Conservation (phyloP, 2,113 vertebrate genomes). For the Apteryx owenii region DNA sequence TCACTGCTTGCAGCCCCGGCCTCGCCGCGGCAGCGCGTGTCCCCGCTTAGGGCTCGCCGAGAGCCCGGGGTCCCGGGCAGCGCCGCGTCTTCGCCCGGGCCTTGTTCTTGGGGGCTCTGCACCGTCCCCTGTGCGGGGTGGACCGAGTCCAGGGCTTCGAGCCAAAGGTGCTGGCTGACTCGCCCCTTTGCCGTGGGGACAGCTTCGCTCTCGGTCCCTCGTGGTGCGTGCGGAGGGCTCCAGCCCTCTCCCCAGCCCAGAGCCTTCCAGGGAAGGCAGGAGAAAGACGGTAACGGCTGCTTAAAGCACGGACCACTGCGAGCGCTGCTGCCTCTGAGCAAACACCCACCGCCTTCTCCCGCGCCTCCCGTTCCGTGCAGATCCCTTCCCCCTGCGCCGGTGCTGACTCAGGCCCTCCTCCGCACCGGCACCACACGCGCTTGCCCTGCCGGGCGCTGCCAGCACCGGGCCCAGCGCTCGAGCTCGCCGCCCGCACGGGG, state of each 20-base stretch:
- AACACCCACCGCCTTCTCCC: background rate
- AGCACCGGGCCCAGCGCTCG: background rate
- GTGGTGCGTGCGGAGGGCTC: background rate
- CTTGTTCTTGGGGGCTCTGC: too few relatives aligned
- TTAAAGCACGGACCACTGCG: background rate
- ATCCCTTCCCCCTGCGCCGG: background rate
- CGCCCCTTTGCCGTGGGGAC: background rate
- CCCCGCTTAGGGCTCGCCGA: too few relatives aligned
- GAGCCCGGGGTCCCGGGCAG: too few relatives aligned
- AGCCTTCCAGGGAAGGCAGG: background rate
- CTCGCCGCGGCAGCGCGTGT: too few relatives aligned
- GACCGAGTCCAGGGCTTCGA: too few relatives aligned
- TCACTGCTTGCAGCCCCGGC: too few relatives aligned
- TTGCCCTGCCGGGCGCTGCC: background rate
- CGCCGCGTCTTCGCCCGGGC: too few relatives aligned
- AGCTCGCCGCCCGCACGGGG: background rate
- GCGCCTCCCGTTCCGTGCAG: accelerated
- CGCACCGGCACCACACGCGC: background rate
- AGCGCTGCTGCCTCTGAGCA: background rate
- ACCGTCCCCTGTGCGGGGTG: background rate
- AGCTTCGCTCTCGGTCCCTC: background rate
- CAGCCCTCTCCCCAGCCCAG: background rate
- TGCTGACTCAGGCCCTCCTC: background rate
- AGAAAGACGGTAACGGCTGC: background rate
- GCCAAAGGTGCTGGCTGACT: too few relatives aligned